phyloP scores from a whole-genome alignment of 2,888 invertebrate species.

The Apantesis nais region DNA sequence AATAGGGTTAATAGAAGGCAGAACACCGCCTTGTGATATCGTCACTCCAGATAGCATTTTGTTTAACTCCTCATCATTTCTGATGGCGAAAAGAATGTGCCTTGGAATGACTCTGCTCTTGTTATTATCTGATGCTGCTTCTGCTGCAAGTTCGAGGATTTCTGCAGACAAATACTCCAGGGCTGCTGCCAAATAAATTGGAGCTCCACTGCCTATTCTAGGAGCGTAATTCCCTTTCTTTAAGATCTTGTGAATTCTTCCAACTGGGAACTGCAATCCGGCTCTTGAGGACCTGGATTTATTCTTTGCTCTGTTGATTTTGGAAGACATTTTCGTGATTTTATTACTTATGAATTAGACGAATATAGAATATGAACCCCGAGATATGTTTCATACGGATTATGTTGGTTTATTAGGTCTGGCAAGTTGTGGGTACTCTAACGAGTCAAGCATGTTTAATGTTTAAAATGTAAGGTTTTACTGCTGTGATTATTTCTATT shows the following conservation, averaged over 20 bases:
- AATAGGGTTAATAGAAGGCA: conserved; percentile 61
- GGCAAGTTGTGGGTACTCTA: conserved; percentile 10
- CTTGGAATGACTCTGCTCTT: conserved; percentile 81
- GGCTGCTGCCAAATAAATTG: conserved; percentile 84
- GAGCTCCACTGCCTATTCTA: conserved; percentile 82
- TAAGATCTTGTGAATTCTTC: conserved; percentile 84
- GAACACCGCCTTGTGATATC: conserved; percentile 66
- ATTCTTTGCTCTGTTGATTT: conserved; percentile 43
- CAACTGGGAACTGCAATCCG: conserved; percentile 84
- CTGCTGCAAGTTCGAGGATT: conserved; percentile 87
- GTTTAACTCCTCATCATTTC: conserved; percentile 68
- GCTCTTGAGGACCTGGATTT: conserved; percentile 77
- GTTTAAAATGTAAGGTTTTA: no score
- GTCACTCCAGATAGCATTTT: conserved; percentile 62
- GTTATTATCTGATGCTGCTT: conserved; percentile 88
- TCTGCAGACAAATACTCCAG: conserved; percentile 89
- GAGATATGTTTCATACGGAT: not conserved
- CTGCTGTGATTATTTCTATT: no score
- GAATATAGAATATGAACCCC: not conserved
- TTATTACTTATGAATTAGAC: not conserved
- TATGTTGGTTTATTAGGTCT: conserved; percentile 5
- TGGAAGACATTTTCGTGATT: conserved; percentile 49
- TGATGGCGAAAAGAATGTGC: conserved; percentile 66
- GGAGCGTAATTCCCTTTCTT: conserved; percentile 87
- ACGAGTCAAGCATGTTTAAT: not conserved